Evolutionary conservation across 2,113 vertebrate genomes (phyloP).

Genomic region (Prochilodus magdalenae): DNA sequence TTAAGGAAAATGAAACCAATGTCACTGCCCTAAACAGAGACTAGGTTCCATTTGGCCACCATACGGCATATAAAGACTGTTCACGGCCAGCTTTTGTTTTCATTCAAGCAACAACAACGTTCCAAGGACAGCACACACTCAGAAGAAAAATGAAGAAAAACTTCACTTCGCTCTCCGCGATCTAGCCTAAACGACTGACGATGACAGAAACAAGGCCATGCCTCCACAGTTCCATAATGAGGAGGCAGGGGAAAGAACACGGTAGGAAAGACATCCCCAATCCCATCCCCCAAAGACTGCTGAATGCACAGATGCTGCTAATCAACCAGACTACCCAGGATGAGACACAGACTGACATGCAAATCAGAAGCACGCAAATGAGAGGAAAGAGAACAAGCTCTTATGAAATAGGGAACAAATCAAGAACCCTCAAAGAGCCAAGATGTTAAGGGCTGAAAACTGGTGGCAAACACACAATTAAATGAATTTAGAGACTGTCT

Average conservation of each 20-base stretch:
- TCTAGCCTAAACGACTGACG: conserved; percentile 6
- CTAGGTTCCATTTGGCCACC: background rate
- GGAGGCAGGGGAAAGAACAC: conserved; percentile 39
- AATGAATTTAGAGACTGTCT: background rate
- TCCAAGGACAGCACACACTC: background rate
- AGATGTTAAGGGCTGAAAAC: background rate
- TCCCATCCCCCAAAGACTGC: conserved; percentile 31
- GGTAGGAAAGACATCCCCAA: background rate
- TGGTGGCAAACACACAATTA: conserved; percentile 1
- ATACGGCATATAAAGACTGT: background rate
- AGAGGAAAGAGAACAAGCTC: background rate
- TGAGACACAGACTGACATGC: conserved; percentile 46
- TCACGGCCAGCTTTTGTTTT: background rate
- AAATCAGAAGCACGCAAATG: conserved; percentile 20
- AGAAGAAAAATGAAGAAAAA: background rate
- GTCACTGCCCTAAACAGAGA: background rate
- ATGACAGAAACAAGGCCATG: conserved; percentile 50
- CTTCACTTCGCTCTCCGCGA: conserved; percentile 3
- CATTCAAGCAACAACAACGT: background rate
- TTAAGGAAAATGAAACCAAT: background rate
- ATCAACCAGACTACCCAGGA: conserved; percentile 57
- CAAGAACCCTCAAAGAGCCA: background rate
- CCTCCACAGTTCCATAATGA: conserved; percentile 59
- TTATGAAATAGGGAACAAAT: background rate
- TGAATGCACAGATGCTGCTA: conserved; percentile 57